Evolutionary conservation across 2,888 invertebrate genomes (phyloP).

Genomic region (Epistrophe grossulariae): DNA sequence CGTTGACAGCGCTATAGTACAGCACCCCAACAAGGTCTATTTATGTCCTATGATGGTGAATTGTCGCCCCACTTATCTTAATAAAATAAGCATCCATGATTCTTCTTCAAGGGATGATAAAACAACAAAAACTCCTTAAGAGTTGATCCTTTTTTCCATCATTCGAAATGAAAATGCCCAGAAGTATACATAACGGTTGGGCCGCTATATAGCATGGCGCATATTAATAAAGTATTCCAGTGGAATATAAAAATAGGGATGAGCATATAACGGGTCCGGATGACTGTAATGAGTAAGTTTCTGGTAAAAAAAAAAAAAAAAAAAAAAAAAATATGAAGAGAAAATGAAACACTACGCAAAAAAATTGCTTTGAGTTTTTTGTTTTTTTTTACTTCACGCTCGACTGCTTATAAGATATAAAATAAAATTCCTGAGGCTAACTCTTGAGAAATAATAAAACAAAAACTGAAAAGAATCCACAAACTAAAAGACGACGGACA

Average conservation of each 20-base stretch:
- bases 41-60: constrained; percentile 55
- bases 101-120: neutral
- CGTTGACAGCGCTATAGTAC: constrained; percentile 14
- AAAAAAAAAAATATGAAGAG: neutral
- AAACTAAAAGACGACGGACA: constrained; percentile 63
- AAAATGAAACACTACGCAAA: constrained; percentile 26
- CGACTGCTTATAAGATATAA: constrained; percentile 55
- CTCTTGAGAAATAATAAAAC: neutral
- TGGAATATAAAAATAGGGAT: constrained; percentile 55
- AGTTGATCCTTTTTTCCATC: constrained; percentile 48
- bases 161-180: constrained; percentile 33
- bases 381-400: constrained; percentile 26
- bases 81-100: constrained; percentile 63
- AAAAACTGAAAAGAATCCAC: neutral
- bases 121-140: constrained; percentile 6
- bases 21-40: constrained; percentile 45
- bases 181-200: constrained; percentile 22
- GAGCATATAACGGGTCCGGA: constrained; percentile 26
- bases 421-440: constrained; percentile 45
- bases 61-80: constrained; percentile 71
- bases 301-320: neutral
- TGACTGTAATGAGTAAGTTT: constrained; percentile 59
- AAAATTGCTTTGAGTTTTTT: constrained; percentile 47
- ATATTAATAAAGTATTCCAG: constrained; percentile 56
- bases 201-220: constrained; percentile 23